These are phyloP conservation scores for Oophaga sylvatica DNA, from an alignment of 2,797 vertebrate species.

Conservation along the genomic window DNA sequence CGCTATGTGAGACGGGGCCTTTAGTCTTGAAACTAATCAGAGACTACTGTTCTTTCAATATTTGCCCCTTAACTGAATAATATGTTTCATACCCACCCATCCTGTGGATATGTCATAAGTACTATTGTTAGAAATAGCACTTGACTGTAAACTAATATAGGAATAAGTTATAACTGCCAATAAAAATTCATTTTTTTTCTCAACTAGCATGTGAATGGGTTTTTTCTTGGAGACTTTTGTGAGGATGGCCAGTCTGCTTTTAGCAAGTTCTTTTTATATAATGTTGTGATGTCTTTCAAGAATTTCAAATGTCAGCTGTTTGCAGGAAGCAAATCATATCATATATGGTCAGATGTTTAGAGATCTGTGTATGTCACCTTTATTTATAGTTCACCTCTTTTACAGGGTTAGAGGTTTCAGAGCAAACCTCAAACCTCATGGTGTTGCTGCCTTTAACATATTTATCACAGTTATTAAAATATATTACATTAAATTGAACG, in stretches of 20 bases:
- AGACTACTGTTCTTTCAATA: too few species aligned
- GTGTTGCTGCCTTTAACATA: background rate
- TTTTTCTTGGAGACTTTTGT: conserved; percentile 41
- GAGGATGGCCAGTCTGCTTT: background rate
- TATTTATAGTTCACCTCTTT: background rate
- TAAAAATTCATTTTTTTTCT: background rate
- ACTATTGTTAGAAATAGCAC: background rate
- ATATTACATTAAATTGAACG: too few species aligned
- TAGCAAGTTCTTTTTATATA: background rate
- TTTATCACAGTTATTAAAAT: too few species aligned
- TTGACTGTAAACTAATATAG: background rate
- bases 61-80: too few species aligned
- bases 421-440: background rate
- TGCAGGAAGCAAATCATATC: background rate
- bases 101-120: too few species aligned
- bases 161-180: background rate
- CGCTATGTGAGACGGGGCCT: too few species aligned
- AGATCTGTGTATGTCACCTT: background rate
- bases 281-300: background rate
- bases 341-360: background rate
- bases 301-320: background rate
- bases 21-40: too few species aligned
- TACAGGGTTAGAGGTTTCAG: background rate
- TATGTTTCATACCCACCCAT: too few species aligned
- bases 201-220: background rate